Conservation (phyloP, 53 echinoderm and acorn worm species). For the Zoroaster sp. region DNA sequence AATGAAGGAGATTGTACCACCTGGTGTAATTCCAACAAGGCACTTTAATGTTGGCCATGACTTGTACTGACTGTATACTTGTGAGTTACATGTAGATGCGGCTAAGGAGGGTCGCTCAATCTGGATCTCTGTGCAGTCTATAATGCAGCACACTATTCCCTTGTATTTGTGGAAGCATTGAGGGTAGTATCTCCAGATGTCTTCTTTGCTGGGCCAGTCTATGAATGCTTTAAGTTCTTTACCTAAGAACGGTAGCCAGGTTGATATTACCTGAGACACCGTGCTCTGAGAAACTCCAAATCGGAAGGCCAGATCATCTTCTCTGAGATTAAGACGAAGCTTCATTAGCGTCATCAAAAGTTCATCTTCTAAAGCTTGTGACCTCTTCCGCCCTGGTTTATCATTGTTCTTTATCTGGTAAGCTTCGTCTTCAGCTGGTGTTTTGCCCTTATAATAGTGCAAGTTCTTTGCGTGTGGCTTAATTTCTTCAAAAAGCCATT, state of each 20-base stretch:
- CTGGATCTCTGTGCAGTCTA: slow-evolving; percentile 73
- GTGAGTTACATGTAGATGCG: slow-evolving; percentile 29
- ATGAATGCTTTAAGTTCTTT: slow-evolving; percentile 62
- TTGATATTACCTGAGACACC: slow-evolving; percentile 63
- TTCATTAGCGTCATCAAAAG: slow-evolving; percentile 66
- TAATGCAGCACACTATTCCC: slow-evolving; percentile 62
- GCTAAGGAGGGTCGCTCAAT: slow-evolving; percentile 70
- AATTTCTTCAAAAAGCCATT: slow-evolving; percentile 56
- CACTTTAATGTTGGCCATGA: slow-evolving; percentile 65
- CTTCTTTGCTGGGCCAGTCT: slow-evolving; percentile 66
- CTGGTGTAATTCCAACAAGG: slow-evolving; percentile 71
- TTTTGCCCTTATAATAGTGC: slow-evolving; percentile 61
- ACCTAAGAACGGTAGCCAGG: slow-evolving; percentile 49
- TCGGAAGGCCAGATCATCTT: slow-evolving; percentile 58
- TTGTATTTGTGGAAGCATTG: slow-evolving; percentile 60
- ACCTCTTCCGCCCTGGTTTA: slow-evolving; percentile 47
- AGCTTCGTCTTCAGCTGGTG: slow-evolving; percentile 12
- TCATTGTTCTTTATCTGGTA: slow-evolving; percentile 29
- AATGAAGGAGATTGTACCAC: slow-evolving; percentile 64
- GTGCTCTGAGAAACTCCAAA: slow-evolving; percentile 56
- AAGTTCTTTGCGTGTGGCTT: slow-evolving; percentile 38
- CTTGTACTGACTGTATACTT: slow-evolving; percentile 74
- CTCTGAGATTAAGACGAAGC: slow-evolving; percentile 51
- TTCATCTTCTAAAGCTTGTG: slow-evolving; percentile 49
- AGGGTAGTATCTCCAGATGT: slow-evolving; percentile 58